A percentile compares a stretch with the other conserved stretches of the same genome.
Conservation (phyloP, 2,113 vertebrate genomes). For the Odocoileus hemionus region DNA sequence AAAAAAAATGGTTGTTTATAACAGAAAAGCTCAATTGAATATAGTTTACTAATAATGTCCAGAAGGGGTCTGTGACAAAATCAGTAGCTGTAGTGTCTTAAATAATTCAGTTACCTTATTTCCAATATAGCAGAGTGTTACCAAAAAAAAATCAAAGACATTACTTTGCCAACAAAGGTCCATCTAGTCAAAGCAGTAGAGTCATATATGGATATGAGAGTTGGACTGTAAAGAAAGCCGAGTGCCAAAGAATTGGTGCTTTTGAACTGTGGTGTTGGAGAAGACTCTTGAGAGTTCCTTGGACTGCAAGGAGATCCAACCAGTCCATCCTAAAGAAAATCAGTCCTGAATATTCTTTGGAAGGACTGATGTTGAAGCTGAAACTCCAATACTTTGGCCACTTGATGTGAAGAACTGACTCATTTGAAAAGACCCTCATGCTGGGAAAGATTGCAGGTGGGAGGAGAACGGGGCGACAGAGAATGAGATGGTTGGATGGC, state of each 20-base stretch:
- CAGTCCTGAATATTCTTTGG: background rate
- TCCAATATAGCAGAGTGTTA: background rate
- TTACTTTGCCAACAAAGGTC: background rate
- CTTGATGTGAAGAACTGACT: background rate
- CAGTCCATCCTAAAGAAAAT: background rate
- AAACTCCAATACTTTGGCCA: background rate
- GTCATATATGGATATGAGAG: background rate
- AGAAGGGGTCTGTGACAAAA: background rate
- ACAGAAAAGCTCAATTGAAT: background rate
- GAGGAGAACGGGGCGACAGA: rapidly evolving
- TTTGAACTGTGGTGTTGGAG: background rate
- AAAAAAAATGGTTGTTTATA: background rate
- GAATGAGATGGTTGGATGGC: background rate
- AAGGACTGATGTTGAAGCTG: background rate
- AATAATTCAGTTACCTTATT: background rate
- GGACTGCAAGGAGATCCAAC: background rate
- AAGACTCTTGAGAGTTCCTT: background rate
- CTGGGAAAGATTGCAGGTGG: background rate
- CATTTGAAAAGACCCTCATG: background rate
- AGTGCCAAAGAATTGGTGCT: rapidly evolving
- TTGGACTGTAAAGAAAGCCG: background rate
- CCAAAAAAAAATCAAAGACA: background rate
- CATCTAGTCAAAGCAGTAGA: background rate
- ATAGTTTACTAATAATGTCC: background rate
- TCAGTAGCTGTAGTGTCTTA: background rate